Conservation (phyloP, 2,113 vertebrate species). For the Naja naja region DNA sequence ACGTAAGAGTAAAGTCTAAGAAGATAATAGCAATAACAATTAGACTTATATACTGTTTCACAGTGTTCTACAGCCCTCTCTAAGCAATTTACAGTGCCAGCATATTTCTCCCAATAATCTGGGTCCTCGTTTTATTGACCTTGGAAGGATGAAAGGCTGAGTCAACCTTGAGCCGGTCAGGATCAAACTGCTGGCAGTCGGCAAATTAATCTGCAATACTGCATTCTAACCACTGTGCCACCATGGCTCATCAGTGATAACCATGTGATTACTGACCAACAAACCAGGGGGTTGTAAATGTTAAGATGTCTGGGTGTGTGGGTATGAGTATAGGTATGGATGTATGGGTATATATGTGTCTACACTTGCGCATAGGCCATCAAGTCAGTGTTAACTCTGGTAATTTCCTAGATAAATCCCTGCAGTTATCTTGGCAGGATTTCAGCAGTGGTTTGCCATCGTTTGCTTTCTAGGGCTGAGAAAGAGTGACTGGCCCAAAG, state of each 20-base stretch:
- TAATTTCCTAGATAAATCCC: background rate
- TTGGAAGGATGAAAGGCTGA: no score
- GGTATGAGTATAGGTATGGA: no score
- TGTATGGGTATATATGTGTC: background rate
- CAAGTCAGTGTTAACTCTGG: background rate
- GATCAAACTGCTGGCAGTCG: no score
- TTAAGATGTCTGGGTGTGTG: background rate
- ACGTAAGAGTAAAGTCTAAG: background rate
- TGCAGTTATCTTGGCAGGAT: background rate
- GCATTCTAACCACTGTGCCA: no score
- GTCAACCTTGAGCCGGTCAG: no score
- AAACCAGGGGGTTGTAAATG: background rate
- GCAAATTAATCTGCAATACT: no score
- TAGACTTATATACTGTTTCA: background rate
- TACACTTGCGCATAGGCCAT: background rate
- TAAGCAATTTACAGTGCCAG: background rate
- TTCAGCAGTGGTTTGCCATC: background rate
- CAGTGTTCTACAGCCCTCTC: background rate
- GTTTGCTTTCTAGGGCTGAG: background rate
- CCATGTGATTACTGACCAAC: background rate
- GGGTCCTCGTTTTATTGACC: no score
- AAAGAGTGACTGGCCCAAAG: background rate
- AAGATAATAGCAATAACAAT: background rate
- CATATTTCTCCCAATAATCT: background rate
- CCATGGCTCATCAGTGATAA: background rate